Conservation (phyloP, 2,113 vertebrate genomes). For the Benitochromis conjunctus region DNA sequence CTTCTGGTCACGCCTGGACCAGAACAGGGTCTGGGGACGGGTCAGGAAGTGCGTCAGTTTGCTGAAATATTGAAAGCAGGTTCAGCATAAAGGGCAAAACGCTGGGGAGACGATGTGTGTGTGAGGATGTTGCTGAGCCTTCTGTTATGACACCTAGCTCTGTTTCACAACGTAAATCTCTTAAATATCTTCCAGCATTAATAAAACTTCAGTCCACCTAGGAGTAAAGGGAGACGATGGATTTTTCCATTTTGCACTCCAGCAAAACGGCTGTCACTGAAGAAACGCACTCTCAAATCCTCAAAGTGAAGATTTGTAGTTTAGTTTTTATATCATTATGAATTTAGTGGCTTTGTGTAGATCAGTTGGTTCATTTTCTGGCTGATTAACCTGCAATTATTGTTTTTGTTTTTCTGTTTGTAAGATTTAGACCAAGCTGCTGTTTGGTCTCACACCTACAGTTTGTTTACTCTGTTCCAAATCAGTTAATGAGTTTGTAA, state of each 20-base stretch:
- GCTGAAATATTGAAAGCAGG: slow-evolving; percentile 57
- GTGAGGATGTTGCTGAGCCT: slow-evolving; percentile 26
- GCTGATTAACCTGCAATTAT: background rate
- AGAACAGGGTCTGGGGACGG: slow-evolving; percentile 43
- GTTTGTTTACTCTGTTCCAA: too few relatives aligned
- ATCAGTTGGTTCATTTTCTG: background rate
- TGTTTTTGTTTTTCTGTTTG: background rate
- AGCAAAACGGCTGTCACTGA: background rate
- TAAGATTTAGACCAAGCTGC: too few relatives aligned
- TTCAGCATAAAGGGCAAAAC: slow-evolving; percentile 24
- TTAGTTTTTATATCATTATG: background rate
- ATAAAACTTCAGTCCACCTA: background rate
- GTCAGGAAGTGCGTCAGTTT: slow-evolving; percentile 66
- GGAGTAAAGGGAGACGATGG: background rate
- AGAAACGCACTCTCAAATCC: background rate
- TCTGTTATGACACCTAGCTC: slow-evolving; percentile 1
- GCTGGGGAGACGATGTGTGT: slow-evolving; percentile 5
- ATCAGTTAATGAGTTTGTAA: too few relatives aligned
- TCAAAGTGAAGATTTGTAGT: background rate
- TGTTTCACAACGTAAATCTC: slow-evolving; percentile 11
- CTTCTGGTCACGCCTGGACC: slow-evolving; percentile 26
- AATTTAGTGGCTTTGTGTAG: background rate
- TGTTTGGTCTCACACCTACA: too few relatives aligned
- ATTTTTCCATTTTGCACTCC: background rate
- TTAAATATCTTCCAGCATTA: background rate